Conservation (phyloP, 2,888 invertebrate species). For the Thymelicus sylvestris region DNA sequence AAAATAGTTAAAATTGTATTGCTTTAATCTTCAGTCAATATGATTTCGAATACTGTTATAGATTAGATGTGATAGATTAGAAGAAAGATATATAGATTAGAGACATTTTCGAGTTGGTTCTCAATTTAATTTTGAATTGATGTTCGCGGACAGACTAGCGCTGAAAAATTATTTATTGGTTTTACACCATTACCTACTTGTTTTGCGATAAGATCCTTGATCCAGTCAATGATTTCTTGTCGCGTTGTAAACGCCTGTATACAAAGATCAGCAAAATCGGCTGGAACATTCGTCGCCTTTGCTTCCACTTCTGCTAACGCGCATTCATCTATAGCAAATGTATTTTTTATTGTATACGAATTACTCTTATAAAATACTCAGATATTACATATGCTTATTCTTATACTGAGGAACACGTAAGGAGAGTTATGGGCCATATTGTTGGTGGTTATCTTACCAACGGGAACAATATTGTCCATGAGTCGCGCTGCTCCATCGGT, state of each 20-base stretch:
- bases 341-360: neutral
- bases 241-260: slow-evolving; percentile 71
- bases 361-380: too few species aligned
- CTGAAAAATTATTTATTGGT: neutral
- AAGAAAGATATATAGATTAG: too few species aligned
- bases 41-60: too few species aligned
- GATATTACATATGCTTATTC: too few species aligned
- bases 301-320: slow-evolving; percentile 60
- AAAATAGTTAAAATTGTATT: too few species aligned
- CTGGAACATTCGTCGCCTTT: slow-evolving; percentile 63
- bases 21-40: too few species aligned
- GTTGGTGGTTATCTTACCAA: neutral
- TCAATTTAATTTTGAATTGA: too few species aligned
- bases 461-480: slow-evolving; percentile 18
- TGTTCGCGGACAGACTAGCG: too few species aligned
- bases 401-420: neutral
- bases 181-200: slow-evolving; percentile 48
- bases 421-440: neutral
- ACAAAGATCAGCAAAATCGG: slow-evolving; percentile 71
- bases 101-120: too few species aligned
- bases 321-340: slow-evolving; percentile 59
- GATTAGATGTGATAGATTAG: too few species aligned
- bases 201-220: slow-evolving; percentile 64
- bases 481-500: slow-evolving; percentile 53
- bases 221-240: slow-evolving; percentile 77